A percentile compares a stretch with the other conserved stretches of the same genome.
Evolutionary conservation across 2,888 invertebrate genomes (phyloP).

Genomic region (Drosophila longiperda): DNA sequence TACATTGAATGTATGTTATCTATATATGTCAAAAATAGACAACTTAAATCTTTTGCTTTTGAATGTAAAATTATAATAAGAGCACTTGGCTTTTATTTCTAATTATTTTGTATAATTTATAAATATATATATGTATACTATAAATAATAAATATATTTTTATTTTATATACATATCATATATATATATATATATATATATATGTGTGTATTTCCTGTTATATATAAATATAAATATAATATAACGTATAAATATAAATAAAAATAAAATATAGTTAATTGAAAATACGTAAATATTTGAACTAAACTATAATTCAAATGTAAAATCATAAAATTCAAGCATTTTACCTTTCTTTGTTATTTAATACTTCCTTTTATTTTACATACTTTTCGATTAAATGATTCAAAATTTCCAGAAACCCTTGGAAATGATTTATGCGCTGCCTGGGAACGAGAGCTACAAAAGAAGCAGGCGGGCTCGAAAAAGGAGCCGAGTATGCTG

Average conservation of each 20-base stretch:
- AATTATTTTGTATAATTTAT: not conserved
- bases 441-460: slow-evolving; percentile 87
- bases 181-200: too few relatives aligned
- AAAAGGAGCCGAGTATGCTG: slow-evolving; percentile 85
- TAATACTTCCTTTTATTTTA: too few relatives aligned
- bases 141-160: too few relatives aligned
- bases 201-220: too few relatives aligned
- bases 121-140: too few relatives aligned
- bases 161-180: too few relatives aligned
- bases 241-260: too few relatives aligned
- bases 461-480: slow-evolving; percentile 74
- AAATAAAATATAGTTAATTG: too few relatives aligned
- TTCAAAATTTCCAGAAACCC: slow-evolving; percentile 69
- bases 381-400: not conserved
- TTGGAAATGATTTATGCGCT: slow-evolving; percentile 87
- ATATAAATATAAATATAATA: too few relatives aligned
- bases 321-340: too few relatives aligned
- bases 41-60: not conserved
- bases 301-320: too few relatives aligned
- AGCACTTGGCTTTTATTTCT: not conserved
- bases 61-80: not conserved
- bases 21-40: not conserved
- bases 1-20: not conserved
- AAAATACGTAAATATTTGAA: too few relatives aligned
- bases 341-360: not conserved